Conservation (phyloP, 2,888 invertebrate genomes). For the Argyresthia goedartella region DNA sequence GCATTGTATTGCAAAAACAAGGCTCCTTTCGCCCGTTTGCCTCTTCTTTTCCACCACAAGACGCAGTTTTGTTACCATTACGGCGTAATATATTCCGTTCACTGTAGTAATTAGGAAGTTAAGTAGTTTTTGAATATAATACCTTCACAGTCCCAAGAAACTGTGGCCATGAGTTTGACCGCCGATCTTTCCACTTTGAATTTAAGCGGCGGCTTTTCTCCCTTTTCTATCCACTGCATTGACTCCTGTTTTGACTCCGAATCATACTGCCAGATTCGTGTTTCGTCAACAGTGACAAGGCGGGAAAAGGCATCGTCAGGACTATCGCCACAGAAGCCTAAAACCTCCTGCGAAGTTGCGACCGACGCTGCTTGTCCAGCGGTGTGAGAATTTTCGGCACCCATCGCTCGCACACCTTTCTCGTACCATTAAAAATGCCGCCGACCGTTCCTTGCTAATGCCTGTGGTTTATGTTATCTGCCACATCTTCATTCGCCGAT, state of each 20-base stretch:
- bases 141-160: slow-evolving; percentile 9
- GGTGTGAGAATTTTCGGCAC: background rate
- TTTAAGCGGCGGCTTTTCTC: slow-evolving; percentile 8
- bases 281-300: slow-evolving; percentile 2
- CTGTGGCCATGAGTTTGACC: slow-evolving; percentile 6
- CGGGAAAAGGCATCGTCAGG: background rate
- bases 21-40: background rate
- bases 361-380: background rate
- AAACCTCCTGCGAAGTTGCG: background rate
- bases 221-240: slow-evolving; percentile 6
- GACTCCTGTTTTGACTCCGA: slow-evolving; percentile 5
- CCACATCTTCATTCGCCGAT: background rate
- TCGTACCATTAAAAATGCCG: background rate
- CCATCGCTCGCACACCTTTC: background rate
- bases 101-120: slow-evolving; percentile 5
- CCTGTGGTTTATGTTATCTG: background rate
- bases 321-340: background rate
- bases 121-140: slow-evolving; percentile 8
- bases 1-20: background rate
- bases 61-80: background rate
- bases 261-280: slow-evolving; percentile 2
- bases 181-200: slow-evolving; percentile 7
- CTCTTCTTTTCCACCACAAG: background rate
- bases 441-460: background rate
- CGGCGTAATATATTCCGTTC: background rate